Evolutionary conservation across 2,888 invertebrate genomes (phyloP), one percentile per base, ranked within the genome.

Genomic region (Blomia tropicalis): DNA sequence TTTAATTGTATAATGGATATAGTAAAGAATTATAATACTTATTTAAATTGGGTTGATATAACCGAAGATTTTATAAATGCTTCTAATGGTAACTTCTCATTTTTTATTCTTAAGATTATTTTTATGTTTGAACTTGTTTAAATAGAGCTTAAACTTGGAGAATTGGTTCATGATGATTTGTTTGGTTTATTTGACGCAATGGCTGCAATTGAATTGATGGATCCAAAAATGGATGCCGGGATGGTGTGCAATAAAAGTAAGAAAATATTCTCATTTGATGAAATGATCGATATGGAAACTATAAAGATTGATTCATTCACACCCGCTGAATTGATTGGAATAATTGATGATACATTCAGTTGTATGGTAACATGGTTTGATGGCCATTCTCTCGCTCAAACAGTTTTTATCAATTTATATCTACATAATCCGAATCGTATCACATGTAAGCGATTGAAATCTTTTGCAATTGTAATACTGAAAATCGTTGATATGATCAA

Each of bases 181-280:
- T 69, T 69, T 64, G 66, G 67, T 25, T 77, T 98, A 43, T 91
- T 91, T 75, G 96, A 98, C 74, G 96, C 95, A 0, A 98, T 98
- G 96, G 93, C 95, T 0, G 96, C 96, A 0, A 96, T 98, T 70
- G 96, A 98, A 76, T 92, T 98, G 88, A 96, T 96, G 96, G 96
- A 98, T 73, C 95, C 96, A 0, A 98, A 96, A 79, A 98, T 98
- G 96, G 98, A 98, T 78, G 92, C 93, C 1, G 96, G 96, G 4
- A 93, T 96, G 91, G 77, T 88, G 67, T 92, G 91, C 73, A 92
- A 92, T 73, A 80, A 90, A 67, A 73, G 73, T 30, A 74, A 74
- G 65, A 86, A 54, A 85, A 86, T 71, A 85, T 88, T 4, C 80
- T 87, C 47, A 87, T 88, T 93, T 71, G 83, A 86, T 68, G 86